Base-by-base conservation (phyloP, 2,888 invertebrate genomes). In the Eulithis testata region DNA sequence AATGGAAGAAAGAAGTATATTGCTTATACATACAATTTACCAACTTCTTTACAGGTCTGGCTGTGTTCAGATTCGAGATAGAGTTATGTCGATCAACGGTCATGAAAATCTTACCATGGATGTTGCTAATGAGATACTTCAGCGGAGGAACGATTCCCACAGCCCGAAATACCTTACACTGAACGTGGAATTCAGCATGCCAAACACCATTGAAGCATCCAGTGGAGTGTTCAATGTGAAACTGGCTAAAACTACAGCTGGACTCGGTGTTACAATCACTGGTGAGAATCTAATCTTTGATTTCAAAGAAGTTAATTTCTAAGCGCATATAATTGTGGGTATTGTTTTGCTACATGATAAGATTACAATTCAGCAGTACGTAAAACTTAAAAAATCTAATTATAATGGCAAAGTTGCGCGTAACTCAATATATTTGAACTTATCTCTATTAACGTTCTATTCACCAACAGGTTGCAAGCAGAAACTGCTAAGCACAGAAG, bases 161-260 rank as follows among this genome's bases (percentile, higher is more conserved):
- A 94, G 90, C 11, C 93, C 91, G 8, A 94, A 95, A 74, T 95
- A 96, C 90, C 94, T 98, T 49, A 96, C 96, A 52, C 84, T 98
- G 50, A 96, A 97, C 75, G 95, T 97, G 1, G 98, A 98, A 83
- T 98, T 98, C 86, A 97, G 97, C 88, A 97, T 98, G 85, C 97
- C 97, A 9, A 98, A 98, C 73, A 95, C 97, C 0, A 97, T 98
- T 52, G 97, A 98, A 71, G 98, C 98, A 2, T 96, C 97, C 5
- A 97, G 97, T 75, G 98, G 98, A 0, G 96, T 98, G 0, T 98
- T 98, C 82, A 97, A 96, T 70, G 98, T 99, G 0, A 97, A 98
- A 85, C 93, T 99, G 58, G 96, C 97, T 4, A 96, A 96, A 75
- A 95, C 95, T 37, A 95, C 96, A 47, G 95, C 95, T 36, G 97